Evolutionary conservation across 2,888 invertebrate species (phyloP), one percentile per base, ranked within the genome.

Genomic region (Erpobdella octoculata): DNA sequence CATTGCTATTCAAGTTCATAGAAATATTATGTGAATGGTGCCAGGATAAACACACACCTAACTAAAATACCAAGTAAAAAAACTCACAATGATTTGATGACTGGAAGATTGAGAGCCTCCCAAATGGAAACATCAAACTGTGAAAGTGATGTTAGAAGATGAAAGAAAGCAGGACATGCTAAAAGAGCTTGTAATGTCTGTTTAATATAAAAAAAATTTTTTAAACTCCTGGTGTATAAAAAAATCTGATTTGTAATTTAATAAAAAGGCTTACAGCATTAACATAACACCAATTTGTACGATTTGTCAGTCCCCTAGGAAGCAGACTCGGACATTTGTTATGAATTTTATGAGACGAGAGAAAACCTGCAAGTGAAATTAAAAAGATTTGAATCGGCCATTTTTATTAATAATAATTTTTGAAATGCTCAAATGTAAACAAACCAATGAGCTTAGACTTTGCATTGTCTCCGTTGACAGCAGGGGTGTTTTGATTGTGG

Each of bases 281-380:
- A 74, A 95, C 92, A 81, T 95, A 96, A 85, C 96, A 96, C 84
- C 93, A 95, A 85, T 95, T 96, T 75, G 92, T 92, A 76, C 90
- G 89, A 84, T 96, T 96, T 70, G 90, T 90, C 66, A 96, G 87
- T 0, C 96, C 96, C 68, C 95, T 88, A 0, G 95, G 94, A 79
- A 90, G 87, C 59, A 95, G 85, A 74, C 91, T 65, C 4, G 72
- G 61, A 5, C 73, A 48, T 15, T 41, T 67, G 61, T 76, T 71
- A 18, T 61, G 64, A 28, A 74, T 41, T 38, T 59, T 58, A 62
- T 71, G 68, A 33, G 33, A 64, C 62, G 41, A 61, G 25, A 73
- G 25, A 35, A 66, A 66, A 38, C 9, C 25, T 66, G 66, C n/a
- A 33, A 36, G 3, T 25, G n/a, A n/a, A n/a, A n/a, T n/a, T n/a